A percentile compares a stretch with the other conserved stretches of the same genome.
phyloP scores from a whole-genome alignment of 2,113 vertebrate genomes.

The Monopterus albus region DNA sequence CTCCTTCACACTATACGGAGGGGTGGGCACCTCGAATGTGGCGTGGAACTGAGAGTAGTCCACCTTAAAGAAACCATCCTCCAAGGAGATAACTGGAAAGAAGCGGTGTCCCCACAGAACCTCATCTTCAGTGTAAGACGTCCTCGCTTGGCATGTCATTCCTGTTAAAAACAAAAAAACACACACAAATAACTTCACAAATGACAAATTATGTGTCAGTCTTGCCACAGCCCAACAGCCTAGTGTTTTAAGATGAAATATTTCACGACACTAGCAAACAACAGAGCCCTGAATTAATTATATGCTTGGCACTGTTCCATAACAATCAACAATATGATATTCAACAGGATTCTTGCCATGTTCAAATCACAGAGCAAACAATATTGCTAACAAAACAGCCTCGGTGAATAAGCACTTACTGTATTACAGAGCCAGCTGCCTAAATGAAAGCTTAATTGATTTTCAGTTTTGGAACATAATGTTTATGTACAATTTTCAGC shows the following conservation, averaged over 20 bases:
- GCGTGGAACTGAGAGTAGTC: slow-evolving; percentile 99
- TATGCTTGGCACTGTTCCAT: slow-evolving; percentile 48
- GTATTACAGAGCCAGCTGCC: slow-evolving; percentile 50
- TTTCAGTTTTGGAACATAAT: slow-evolving; percentile 39
- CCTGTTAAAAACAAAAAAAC: slow-evolving; percentile 76
- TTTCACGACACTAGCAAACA: slow-evolving; percentile 39
- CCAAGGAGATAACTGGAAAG: slow-evolving; percentile 97
- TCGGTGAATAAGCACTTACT: slow-evolving; percentile 24
- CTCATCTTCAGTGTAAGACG: slow-evolving; percentile 98
- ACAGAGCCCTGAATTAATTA: slow-evolving; percentile 56
- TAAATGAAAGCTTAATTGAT: slow-evolving; percentile 59
- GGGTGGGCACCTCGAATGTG: slow-evolving; percentile 95
- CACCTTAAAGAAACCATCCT: slow-evolving; percentile 99
- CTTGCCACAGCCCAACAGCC: neutral
- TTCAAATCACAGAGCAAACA: slow-evolving; percentile 51
- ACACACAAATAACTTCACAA: neutral
- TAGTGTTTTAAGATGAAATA: slow-evolving; percentile 25
- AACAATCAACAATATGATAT: slow-evolving; percentile 39
- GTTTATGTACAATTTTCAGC: slow-evolving; percentile 49
- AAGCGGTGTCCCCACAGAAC: slow-evolving; percentile 99
- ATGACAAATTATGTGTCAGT: neutral
- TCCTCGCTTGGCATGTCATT: slow-evolving; percentile 99
- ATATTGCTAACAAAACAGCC: slow-evolving; percentile 47
- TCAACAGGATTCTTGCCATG: slow-evolving; percentile 41
- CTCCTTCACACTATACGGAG: slow-evolving; percentile 97